A percentile compares a stretch with the other conserved stretches of the same genome.
Conservation (phyloP, 2,113 vertebrate genomes). For the Coptodon rendalli region DNA sequence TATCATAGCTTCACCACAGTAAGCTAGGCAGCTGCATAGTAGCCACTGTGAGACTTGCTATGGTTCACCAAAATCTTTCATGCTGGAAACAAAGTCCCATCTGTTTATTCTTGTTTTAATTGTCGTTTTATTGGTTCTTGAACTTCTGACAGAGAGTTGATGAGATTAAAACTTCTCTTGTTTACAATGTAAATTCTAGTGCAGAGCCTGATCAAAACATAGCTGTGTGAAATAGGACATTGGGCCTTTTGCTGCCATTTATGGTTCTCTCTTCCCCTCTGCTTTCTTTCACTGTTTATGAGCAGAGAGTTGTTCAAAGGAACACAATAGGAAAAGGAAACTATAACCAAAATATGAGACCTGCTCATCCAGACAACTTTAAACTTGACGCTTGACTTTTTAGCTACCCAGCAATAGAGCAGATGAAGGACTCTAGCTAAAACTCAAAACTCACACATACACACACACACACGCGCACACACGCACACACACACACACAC, state of each 20-base stretch:
- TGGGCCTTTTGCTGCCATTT: not conserved
- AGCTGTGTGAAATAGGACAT: not conserved
- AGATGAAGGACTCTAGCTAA: not conserved
- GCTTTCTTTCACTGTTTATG: not conserved
- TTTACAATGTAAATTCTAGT: not conserved
- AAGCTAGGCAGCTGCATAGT: not conserved
- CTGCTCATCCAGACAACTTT: not conserved
- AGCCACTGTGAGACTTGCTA: not conserved
- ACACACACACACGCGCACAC: no score
- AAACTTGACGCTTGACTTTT: not conserved
- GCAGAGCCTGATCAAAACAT: not conserved
- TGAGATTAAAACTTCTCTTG: not conserved
- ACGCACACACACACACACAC: no score
- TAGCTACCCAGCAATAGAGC: not conserved
- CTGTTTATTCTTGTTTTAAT: not conserved
- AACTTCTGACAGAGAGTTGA: not conserved
- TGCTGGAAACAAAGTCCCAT: not conserved
- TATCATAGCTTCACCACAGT: not conserved
- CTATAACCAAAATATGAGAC: not conserved
- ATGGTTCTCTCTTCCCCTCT: not conserved
- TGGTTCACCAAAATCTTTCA: not conserved
- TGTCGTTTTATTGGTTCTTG: not conserved
- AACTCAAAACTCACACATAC: not conserved
- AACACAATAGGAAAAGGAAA: not conserved
- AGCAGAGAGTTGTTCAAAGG: not conserved